These are phyloP conservation scores for Margarornis squamiger DNA, from an alignment of 2,797 vertebrate genomes.

Conservation along the genomic window DNA sequence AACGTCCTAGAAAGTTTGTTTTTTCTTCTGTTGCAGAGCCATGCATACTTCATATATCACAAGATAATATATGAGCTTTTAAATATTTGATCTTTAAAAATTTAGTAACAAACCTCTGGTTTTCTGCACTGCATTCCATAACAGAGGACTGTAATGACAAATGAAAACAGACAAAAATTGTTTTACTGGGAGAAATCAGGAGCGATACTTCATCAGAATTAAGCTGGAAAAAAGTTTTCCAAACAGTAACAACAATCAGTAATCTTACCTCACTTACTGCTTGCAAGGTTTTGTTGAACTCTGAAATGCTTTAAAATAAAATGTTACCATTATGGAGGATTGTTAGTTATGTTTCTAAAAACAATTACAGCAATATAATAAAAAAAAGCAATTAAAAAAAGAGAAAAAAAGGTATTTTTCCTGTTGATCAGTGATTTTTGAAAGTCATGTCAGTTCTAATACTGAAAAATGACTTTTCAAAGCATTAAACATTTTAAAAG, in stretches of 20 bases:
- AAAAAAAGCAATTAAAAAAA: background rate
- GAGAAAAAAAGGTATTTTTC: background rate
- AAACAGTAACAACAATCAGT: background rate
- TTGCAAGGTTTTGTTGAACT: constrained; percentile 76
- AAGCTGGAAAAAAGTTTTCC: background rate
- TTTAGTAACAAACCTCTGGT: constrained; percentile 72
- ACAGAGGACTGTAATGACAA: constrained; percentile 72
- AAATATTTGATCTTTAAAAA: background rate
- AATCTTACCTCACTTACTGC: constrained; percentile 73
- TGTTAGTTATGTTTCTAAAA: background rate
- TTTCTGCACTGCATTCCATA: constrained; percentile 71
- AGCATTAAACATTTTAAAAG: background rate
- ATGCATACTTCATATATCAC: background rate
- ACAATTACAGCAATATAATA: background rate
- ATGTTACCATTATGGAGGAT: background rate
- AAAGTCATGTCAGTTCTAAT: background rate
- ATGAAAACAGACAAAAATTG: background rate
- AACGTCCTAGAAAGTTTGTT: background rate
- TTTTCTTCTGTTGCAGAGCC: background rate
- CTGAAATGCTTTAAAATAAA: constrained; percentile 73
- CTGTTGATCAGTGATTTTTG: background rate
- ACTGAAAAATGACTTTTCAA: background rate
- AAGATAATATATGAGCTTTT: background rate
- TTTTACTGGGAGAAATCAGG: constrained; percentile 18
- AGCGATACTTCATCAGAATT: background rate